Conservation (phyloP, 2,888 invertebrate genomes). For the Athrips mouffetella region DNA sequence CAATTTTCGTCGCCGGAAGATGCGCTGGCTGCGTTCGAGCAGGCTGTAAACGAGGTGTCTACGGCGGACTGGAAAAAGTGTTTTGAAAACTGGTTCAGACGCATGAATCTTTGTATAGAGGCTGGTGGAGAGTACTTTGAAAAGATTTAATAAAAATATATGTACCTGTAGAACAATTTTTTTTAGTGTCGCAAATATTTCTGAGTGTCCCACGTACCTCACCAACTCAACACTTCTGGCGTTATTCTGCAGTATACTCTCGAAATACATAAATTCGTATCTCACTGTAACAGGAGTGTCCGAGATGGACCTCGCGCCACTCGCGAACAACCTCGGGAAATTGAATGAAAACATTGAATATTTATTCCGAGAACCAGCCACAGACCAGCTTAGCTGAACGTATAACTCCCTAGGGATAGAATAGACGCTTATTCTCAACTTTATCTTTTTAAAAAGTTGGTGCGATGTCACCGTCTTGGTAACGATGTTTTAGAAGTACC, state of each 20-base stretch:
- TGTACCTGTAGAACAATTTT: too few species aligned
- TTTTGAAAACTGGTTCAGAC: too few species aligned
- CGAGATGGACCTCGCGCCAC: conserved; percentile 13
- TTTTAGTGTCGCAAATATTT: too few species aligned
- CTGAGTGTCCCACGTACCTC: background rate
- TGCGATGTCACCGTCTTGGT: too few species aligned
- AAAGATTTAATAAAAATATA: too few species aligned
- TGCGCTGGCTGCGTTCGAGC: too few species aligned
- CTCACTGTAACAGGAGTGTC: conserved; percentile 37
- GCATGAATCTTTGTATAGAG: too few species aligned
- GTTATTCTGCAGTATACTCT: conserved; percentile 2
- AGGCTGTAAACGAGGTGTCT: too few species aligned
- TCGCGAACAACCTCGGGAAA: conserved; percentile 55
- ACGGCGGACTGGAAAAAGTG: too few species aligned
- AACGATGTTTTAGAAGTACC: too few species aligned
- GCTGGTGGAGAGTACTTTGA: too few species aligned
- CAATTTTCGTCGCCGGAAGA: too few species aligned
- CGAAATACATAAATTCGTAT: conserved; percentile 27
- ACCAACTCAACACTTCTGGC: background rate
- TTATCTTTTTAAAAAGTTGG: background rate
- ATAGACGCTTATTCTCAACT: background rate
- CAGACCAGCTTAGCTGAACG: conserved; percentile 16
- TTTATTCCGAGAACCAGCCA: conserved; percentile 55
- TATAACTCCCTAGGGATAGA: background rate
- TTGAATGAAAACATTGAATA: conserved; percentile 75